Base-by-base conservation (phyloP, 1,140 invertebrate genomes). In the Neodiprion virginianus region DNA sequence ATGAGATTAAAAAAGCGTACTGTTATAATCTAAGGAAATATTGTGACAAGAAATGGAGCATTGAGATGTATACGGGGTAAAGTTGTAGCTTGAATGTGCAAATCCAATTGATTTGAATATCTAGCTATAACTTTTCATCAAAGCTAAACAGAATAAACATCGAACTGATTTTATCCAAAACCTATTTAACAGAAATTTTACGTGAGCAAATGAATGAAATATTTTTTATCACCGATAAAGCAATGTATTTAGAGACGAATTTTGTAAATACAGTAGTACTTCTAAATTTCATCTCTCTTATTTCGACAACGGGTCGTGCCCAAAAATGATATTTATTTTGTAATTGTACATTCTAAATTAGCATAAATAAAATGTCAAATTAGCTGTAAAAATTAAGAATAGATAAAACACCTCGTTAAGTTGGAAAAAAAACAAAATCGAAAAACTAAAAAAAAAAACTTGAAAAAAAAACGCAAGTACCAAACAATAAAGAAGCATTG, bases 401-500 rank as follows among this genome's bases (percentile, higher is more conserved):
- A 69, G 67, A 69, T 47, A 14, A 47, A 47, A 47, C 21, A 69
- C 67, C 67, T 69, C 67, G 67, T 69, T 23, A 69, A 21, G 67
- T 69, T 69, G 14, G 28, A 40, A 69, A 11, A 23, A 69, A 69
- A 12, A 21, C 12, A 69, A 69, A 21, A 14, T 14, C 67, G 3
- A 69, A 69, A 69, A 10, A 69, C 11, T 28, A 69, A 69, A 69
- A 40, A 40, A 28, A 40, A 21, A 69, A 69, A 14, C 7, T 10
- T 10, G 1, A 40, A 40, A 40, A 69, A 11, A 23, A 69, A 69
- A 69, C 53, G 11, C 67, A 69, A 69, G 67, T 69, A 69, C 67
- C 67, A 69, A 69, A 69, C 67, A 69, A 69, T 69, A 69, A 69
- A 69, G 67, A 69, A 69, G 67, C 67, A 69, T 69, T 69, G 67